A percentile compares a stretch with the other conserved stretches of the same genome.
These are phyloP conservation scores for Prinia subflava DNA, from an alignment of 2,113 vertebrate species.

Conservation along the genomic window DNA sequence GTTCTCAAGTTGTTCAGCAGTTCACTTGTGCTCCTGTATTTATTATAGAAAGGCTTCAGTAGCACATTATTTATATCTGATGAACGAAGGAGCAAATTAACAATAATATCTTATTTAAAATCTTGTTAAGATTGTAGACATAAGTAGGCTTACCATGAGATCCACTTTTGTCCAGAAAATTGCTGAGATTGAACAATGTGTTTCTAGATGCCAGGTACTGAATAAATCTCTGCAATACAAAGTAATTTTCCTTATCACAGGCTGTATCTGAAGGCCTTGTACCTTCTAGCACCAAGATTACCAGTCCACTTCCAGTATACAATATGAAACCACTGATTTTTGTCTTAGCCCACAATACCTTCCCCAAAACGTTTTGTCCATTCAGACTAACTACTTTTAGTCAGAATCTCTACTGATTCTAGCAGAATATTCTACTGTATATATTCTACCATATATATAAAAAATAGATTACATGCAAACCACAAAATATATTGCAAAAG, in stretches of 20 bases:
- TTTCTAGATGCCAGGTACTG: constrained; percentile 99
- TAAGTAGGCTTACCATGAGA: constrained; percentile 85
- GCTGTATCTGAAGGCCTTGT: neutral
- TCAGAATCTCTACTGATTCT: neutral
- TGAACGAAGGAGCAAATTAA: neutral
- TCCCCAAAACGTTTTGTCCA: neutral
- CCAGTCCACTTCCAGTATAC: neutral
- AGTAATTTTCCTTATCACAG: constrained; percentile 26
- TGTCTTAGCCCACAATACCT: neutral
- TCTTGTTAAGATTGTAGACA: neutral
- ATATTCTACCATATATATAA: neutral
- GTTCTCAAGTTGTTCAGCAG: neutral
- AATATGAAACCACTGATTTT: neutral
- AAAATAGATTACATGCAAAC: neutral
- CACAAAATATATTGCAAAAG: neutral
- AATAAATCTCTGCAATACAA: constrained; percentile 90
- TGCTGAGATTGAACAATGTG: constrained; percentile 98
- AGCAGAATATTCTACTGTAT: neutral
- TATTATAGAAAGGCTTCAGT: neutral
- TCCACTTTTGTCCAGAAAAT: constrained; percentile 99
- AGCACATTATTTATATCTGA: neutral
- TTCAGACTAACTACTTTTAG: neutral
- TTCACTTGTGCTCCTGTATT: neutral
- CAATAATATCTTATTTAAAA: neutral
- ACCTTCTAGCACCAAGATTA: neutral